These are phyloP conservation scores for Hybognathus amarus DNA, from an alignment of 2,797 vertebrate species.

Conservation along the genomic window DNA sequence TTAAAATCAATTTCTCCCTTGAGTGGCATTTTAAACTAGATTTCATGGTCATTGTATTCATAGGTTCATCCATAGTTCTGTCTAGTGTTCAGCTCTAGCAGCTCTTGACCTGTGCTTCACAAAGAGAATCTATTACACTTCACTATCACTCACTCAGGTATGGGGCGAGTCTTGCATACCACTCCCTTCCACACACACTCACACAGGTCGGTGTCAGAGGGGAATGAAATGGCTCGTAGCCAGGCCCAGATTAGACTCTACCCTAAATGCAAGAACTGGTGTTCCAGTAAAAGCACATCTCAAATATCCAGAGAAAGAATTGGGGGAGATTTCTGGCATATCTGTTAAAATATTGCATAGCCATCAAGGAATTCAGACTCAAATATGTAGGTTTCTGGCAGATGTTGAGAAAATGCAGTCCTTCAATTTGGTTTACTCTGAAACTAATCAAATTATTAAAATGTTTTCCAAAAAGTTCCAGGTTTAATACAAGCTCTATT, in stretches of 20 bases:
- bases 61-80: background rate
- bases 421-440: background rate
- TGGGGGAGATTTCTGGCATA: background rate
- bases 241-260: conserved; percentile 41
- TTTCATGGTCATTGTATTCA: background rate
- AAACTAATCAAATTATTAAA: background rate
- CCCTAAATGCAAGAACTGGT: conserved; percentile 2
- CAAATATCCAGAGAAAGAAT: conserved; percentile 10
- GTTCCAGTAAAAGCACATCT: conserved; percentile 39
- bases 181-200: conserved; percentile 9
- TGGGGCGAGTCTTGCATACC: conserved; percentile 12
- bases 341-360: background rate
- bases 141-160: conserved; percentile 34
- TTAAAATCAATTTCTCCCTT: background rate
- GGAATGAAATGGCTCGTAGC: conserved; percentile 32
- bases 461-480: background rate
- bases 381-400: background rate
- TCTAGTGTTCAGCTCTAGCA: background rate
- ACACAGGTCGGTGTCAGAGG: conserved; percentile 13
- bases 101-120: background rate
- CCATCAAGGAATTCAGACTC: background rate
- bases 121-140: conserved; percentile 33
- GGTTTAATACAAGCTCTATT: background rate
- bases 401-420: background rate
- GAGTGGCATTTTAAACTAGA: background rate